A percentile compares a stretch with the other conserved stretches of the same genome.
These are phyloP conservation scores for Habrosyne pyritoides DNA, from an alignment of 2,888 invertebrate species.

Conservation along the genomic window DNA sequence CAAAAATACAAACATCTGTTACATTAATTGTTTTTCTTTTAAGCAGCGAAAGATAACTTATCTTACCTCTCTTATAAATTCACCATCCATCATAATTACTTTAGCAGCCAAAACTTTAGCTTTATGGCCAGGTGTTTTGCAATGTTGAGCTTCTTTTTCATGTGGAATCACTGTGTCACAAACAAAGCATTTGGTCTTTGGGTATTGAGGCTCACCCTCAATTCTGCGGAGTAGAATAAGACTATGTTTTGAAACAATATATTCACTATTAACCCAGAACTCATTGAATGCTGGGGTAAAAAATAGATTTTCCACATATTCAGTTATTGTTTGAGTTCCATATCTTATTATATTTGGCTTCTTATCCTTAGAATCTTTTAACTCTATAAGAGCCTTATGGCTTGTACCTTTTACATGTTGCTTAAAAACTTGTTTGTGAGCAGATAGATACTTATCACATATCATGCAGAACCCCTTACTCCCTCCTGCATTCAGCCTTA, in stretches of 20 bases:
- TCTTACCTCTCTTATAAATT: conserved; percentile 60
- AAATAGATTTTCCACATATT: conserved; percentile 12
- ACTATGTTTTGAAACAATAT: conserved; percentile 32
- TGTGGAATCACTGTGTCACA: conserved; percentile 42
- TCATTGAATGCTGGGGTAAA: conserved; percentile 11
- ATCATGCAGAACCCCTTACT: conserved; percentile 54
- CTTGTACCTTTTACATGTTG: conserved; percentile 47
- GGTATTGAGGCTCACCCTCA: conserved; percentile 28
- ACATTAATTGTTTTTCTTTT: background rate
- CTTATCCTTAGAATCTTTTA: conserved; percentile 33
- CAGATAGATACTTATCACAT: conserved; percentile 50
- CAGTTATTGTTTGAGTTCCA: conserved; percentile 4
- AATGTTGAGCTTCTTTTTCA: conserved; percentile 42
- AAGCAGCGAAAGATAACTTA: background rate
- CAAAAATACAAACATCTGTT: conserved; percentile 4
- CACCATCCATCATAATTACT: conserved; percentile 32
- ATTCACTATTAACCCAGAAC: conserved; percentile 39
- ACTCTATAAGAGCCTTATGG: conserved; percentile 51
- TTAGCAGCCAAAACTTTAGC: conserved; percentile 37
- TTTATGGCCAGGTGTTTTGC: conserved; percentile 40
- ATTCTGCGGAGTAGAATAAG: conserved; percentile 41
- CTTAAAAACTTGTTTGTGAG: conserved; percentile 43
- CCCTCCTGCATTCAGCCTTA: conserved; percentile 57
- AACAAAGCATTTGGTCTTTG: conserved; percentile 48
- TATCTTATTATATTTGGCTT: conserved; percentile 25